Evolutionary conservation across 2,888 invertebrate species (phyloP), one percentile per base, ranked within the genome.

Genomic region (Corbicula japonica): DNA sequence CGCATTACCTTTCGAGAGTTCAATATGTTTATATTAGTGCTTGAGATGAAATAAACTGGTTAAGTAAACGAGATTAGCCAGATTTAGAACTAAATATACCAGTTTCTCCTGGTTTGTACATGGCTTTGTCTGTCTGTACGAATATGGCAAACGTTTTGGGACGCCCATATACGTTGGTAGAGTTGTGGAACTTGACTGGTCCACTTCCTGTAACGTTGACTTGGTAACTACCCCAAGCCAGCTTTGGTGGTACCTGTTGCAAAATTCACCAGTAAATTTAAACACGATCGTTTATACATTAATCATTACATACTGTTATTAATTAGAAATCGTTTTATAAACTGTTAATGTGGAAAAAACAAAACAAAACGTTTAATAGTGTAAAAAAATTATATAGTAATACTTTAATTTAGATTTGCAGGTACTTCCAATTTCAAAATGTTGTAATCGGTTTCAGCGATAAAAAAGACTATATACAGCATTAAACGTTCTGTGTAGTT

Each of bases 81-180:
- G n/a, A n/a, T n/a, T n/a, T n/a, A n/a, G n/a, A n/a, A n/a, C 4
- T 26, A 21, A 12, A 74, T 68, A 48, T 72, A 91, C 91, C 90
- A 76, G 74, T 82, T 63, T 91, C 88, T 34, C 90, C 89, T 1
- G 90, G 90, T 63, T 90, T 91, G 84, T 91, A 91, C 10, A 88
- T 84, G 8, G 87, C 89, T 71, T 90, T 91, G 84, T 91, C 91
- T 0, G 91, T 91, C 70, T 91, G 91, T 21, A 91, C 82, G 48
- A 90, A 87, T 62, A 89, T 82, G 21, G 88, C 61, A 2, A 77
- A 8, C 21, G 72, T 32, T 32, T 74, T 74, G 1, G 66, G 56
- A n/a, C 34, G 32, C 21, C 68, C 71, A 52, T 56, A 74, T 1
- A 81, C 21, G 1, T 23, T 26, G 1, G 81, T 71, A 2, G 50